Conservation (phyloP, 2,888 invertebrate genomes). For the Graphium colonna region DNA sequence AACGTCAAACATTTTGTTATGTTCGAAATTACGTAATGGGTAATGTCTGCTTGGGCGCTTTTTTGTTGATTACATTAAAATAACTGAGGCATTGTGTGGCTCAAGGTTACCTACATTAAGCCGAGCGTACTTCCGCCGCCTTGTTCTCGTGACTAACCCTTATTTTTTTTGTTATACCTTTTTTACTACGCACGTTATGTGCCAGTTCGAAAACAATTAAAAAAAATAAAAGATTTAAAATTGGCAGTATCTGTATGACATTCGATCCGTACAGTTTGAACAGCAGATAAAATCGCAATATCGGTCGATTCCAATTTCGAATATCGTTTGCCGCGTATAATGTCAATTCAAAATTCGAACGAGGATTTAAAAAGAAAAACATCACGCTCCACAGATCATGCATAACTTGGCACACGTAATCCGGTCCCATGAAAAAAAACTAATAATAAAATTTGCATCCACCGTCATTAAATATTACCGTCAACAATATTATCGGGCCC, state of each 20-base stretch:
- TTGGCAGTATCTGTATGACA: too few species aligned
- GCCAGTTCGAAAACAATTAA: neutral
- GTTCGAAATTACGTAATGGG: conserved; percentile 37
- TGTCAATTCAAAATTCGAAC: too few species aligned
- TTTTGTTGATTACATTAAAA: conserved; percentile 54
- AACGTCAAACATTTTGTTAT: conserved; percentile 22
- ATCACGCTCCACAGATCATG: too few species aligned
- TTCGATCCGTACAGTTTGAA: too few species aligned
- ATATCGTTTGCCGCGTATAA: neutral
- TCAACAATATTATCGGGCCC: conserved; percentile 40
- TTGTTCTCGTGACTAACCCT: conserved; percentile 22
- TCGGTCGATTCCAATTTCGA: too few species aligned
- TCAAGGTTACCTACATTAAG: conserved; percentile 72
- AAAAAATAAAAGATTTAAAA: too few species aligned
- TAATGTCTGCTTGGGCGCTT: conserved; percentile 37
- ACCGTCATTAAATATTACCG: conserved; percentile 27
- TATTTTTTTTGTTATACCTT: conserved; percentile 14
- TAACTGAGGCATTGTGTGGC: conserved; percentile 54
- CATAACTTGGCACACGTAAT: conserved; percentile 6
- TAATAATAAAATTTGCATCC: conserved; percentile 24
- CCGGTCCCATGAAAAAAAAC: conserved; percentile 11
- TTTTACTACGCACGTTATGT: neutral
- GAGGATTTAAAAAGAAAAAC: too few species aligned
- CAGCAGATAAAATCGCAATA: too few species aligned
- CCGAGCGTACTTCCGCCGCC: conserved; percentile 55